These are phyloP conservation scores for Calcarius lapponicus DNA, from an alignment of 2,797 vertebrate genomes.

Conservation along the genomic window DNA sequence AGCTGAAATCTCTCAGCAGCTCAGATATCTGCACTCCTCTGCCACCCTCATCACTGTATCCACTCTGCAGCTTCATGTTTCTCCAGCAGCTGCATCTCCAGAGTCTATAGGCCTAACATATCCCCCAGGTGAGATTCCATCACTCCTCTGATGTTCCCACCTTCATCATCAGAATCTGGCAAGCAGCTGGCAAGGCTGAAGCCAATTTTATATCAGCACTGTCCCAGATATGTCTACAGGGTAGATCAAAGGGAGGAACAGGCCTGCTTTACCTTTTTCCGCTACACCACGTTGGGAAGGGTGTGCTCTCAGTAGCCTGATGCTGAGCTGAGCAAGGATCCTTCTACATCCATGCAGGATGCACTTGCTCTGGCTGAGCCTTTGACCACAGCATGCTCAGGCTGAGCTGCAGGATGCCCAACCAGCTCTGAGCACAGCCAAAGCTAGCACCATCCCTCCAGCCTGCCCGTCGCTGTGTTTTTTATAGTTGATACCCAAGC, in stretches of 20 bases:
- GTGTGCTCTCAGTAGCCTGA: not conserved
- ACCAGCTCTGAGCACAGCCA: not conserved
- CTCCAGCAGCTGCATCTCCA: not conserved
- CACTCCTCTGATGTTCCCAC: not conserved
- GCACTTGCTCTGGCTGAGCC: not conserved
- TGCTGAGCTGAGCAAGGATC: not conserved
- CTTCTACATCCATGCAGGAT: not conserved
- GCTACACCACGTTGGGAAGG: not conserved
- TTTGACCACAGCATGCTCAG: not conserved
- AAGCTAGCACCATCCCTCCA: not conserved
- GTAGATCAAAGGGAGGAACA: not conserved
- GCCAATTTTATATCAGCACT: not conserved
- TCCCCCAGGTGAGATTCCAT: not conserved
- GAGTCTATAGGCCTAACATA: not conserved
- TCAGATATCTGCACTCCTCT: not conserved
- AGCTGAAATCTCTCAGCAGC: not conserved
- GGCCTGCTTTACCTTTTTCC: not conserved
- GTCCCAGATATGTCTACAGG: not conserved
- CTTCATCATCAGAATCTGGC: rapidly evolving
- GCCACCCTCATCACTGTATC: not conserved
- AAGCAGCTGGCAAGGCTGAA: not conserved
- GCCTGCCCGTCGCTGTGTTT: rapidly evolving
- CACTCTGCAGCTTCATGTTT: not conserved
- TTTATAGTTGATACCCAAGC: not conserved
- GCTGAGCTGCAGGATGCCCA: not conserved